Evolutionary conservation across 2,888 invertebrate genomes (phyloP), one percentile per base, ranked within the genome.

Genomic region (Xylota segnis): DNA sequence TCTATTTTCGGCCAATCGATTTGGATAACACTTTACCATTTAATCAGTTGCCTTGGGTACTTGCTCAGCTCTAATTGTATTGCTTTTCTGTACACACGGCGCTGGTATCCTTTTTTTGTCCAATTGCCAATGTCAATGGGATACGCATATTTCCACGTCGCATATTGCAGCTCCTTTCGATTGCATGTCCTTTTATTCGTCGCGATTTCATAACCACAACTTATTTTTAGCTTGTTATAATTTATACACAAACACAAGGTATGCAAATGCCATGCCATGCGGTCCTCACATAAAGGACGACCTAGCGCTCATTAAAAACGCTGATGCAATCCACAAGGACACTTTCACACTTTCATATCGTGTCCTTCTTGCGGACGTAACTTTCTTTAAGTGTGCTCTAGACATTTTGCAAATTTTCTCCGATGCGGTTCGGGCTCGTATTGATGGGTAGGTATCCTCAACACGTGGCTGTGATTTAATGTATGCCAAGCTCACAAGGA

Each of bases 401-500:
- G n/a, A n/a, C n/a, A n/a, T n/a, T n/a, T n/a, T n/a, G n/a, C n/a
- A n/a, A n/a, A 23, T 1, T 23, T 23, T 23, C 23, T 23, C 3
- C 23, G 23, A 23, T 23, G 23, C 23, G 23, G 2, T 23, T 23
- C 2, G 23, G 23, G 23, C 3, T 23, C 1, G 1, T 23, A 2
- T 23, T 23, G 23, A 23, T 23, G 23, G 3, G 58, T 18, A 7
- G n/a, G 7, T 66, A 54, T 56, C 52, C 68, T 29, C 27, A 54
- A 12, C 70, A 70, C 70, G 56, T 70, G 70, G 43, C 56, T 56
- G 18, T 50, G 65, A 65, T 65, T 50, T 40, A 56, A 43, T 58
- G 18, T 58, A 18, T 58, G 34, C 58, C 14, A 37, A 54, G 12
- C 43, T 43, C 27, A 16, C 37, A 66, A 16, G 27, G 14, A 40